These are phyloP conservation scores for Corythaeola cristata DNA, from an alignment of 2,113 vertebrate species.

Conservation along the genomic window DNA sequence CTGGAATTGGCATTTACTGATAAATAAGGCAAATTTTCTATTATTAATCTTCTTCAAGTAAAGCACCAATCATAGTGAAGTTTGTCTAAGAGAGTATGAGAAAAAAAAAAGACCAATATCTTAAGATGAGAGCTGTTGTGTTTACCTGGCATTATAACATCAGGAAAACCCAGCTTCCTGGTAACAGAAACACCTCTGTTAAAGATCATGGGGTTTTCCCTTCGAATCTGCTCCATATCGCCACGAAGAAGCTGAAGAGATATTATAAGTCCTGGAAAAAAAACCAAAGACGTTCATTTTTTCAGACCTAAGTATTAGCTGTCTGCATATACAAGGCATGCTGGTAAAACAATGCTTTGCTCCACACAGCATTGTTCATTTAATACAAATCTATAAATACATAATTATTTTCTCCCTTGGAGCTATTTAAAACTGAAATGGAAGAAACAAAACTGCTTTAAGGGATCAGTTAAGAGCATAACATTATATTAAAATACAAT, in stretches of 20 bases:
- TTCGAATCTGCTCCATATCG: constrained; percentile 93
- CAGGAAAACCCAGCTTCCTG: constrained; percentile 93
- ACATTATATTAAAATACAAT: not conserved
- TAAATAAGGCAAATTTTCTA: not conserved
- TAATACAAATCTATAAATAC: not conserved
- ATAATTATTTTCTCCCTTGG: constrained; percentile 10
- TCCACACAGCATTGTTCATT: not conserved
- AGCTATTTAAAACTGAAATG: not conserved
- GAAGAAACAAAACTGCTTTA: not conserved
- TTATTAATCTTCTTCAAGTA: not conserved
- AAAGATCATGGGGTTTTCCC: constrained; percentile 92
- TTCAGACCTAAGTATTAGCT: not conserved
- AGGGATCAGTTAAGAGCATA: not conserved
- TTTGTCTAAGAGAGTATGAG: not conserved
- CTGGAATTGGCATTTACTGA: not conserved
- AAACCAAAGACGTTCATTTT: constrained; percentile 16
- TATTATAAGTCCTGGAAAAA: constrained; percentile 88
- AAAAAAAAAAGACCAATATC: not conserved
- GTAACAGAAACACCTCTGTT: constrained; percentile 89
- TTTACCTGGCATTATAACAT: constrained; percentile 96
- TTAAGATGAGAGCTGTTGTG: not conserved
- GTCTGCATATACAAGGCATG: not conserved
- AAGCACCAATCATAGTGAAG: not conserved
- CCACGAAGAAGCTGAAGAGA: constrained; percentile 93
- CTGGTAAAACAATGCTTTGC: not conserved